A percentile compares a stretch with the other conserved stretches of the same genome.
phyloP scores from a whole-genome alignment of 2,113 vertebrate genomes.

The Hippocampus comes region DNA sequence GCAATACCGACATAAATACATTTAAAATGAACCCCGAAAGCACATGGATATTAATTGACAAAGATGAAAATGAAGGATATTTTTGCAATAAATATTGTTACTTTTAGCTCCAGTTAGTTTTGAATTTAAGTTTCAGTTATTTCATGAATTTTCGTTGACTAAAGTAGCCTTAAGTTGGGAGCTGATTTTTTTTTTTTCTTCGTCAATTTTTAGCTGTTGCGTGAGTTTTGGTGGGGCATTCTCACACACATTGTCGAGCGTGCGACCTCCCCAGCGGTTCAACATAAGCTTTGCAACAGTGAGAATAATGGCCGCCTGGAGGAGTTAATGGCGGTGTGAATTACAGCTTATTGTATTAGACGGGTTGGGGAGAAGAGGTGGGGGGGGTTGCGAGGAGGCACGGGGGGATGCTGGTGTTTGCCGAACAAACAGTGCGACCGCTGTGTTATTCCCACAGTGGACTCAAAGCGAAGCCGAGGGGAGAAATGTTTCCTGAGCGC shows the following conservation, averaged over 20 bases:
- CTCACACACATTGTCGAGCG: constrained; percentile 2
- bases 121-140: no score
- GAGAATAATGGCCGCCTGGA: constrained; percentile 54
- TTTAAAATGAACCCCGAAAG: no score
- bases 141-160: no score
- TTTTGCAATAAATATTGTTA: no score
- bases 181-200: not conserved
- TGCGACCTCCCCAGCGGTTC: constrained; percentile 6
- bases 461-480: constrained; percentile 40
- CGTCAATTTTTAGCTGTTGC: not conserved
- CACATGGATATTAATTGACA: no score
- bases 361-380: constrained; percentile 23
- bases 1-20: no score
- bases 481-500: constrained; percentile 54
- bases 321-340: constrained; percentile 67
- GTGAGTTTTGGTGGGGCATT: not conserved
- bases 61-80: no score
- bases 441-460: constrained; percentile 58
- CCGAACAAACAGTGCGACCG: constrained; percentile 53
- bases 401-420: constrained; percentile 28
- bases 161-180: not conserved
- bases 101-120: no score
- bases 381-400: not conserved
- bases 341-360: constrained; percentile 71
- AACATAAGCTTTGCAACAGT: not conserved